These are phyloP conservation scores for Lissocephala sabroskyi DNA, from an alignment of 2,888 invertebrate genomes.

Conservation along the genomic window DNA sequence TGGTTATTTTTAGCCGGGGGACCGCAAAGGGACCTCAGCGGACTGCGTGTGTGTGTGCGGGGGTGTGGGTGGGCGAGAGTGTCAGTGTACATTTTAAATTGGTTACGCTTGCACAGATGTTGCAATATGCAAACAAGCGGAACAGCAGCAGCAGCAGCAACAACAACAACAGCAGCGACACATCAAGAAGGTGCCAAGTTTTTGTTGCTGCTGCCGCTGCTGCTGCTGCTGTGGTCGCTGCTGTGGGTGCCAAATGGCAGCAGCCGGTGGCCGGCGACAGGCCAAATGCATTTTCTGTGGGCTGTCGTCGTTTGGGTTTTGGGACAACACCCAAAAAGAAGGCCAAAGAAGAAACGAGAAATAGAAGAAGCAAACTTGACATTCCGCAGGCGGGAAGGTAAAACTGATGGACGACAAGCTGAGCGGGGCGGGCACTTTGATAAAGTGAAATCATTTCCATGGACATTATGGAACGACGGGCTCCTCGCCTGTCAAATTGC, in stretches of 20 bases:
- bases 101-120: slow-evolving; percentile 57
- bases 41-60: slow-evolving; percentile 3
- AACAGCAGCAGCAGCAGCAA: slow-evolving; percentile 34
- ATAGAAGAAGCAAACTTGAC: neutral
- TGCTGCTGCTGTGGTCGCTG: neutral
- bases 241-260: slow-evolving; percentile 1
- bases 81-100: slow-evolving; percentile 51
- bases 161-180: slow-evolving; percentile 7
- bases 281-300: slow-evolving; percentile 1
- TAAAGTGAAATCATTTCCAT: slow-evolving; percentile 3
- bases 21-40: neutral
- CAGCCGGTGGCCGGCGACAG: neutral
- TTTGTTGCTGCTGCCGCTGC: no score
- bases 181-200: slow-evolving; percentile 31
- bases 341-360: neutral
- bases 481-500: no score
- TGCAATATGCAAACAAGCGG: slow-evolving; percentile 57
- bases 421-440: no score
- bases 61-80: slow-evolving; percentile 17
- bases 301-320: no score
- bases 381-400: no score
- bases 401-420: no score
- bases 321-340: no score
- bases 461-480: no score
- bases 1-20: slow-evolving; percentile 42